Percentiles rank a stretch among this genome's conserved stretches.
Conservation (phyloP, 2,888 invertebrate genomes). For the Alentia gelatinosa region DNA sequence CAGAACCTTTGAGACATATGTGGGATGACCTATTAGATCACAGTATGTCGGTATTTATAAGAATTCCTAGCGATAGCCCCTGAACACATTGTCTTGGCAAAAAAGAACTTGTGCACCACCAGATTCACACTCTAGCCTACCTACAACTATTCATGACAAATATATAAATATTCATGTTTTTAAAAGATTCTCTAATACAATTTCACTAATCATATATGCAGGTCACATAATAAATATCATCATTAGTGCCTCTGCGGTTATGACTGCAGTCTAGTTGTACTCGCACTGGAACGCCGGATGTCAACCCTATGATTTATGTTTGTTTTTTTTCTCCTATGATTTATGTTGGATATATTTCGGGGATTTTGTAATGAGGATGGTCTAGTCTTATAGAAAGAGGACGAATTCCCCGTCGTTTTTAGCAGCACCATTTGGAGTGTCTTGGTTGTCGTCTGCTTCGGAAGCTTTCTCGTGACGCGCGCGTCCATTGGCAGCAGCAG, state of each 20-base stretch:
- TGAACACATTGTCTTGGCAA: not conserved
- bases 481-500: not conserved
- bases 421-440: slow-evolving; percentile 37
- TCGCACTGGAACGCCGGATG: too few species aligned
- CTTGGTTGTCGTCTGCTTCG: not conserved
- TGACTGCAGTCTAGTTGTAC: too few species aligned
- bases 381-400: not conserved
- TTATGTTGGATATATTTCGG: too few species aligned
- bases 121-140: not conserved
- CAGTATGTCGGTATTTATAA: not conserved
- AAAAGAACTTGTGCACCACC: slow-evolving; percentile 18
- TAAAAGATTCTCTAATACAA: not conserved
- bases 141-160: slow-evolving; percentile 16
- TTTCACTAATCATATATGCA: not conserved
- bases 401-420: slow-evolving; percentile 36
- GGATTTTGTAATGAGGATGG: too few species aligned
- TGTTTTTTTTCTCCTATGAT: too few species aligned
- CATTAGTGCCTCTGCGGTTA: too few species aligned
- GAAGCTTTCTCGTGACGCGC: not conserved
- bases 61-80: slow-evolving; percentile 8
- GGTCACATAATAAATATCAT: slow-evolving; percentile 1
- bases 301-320: too few species aligned
- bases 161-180: slow-evolving; percentile 11
- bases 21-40: slow-evolving; percentile 14
- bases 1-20: not conserved